Base-by-base conservation (phyloP, 2,113 vertebrate species). In the Nothoprocta perdicaria region DNA sequence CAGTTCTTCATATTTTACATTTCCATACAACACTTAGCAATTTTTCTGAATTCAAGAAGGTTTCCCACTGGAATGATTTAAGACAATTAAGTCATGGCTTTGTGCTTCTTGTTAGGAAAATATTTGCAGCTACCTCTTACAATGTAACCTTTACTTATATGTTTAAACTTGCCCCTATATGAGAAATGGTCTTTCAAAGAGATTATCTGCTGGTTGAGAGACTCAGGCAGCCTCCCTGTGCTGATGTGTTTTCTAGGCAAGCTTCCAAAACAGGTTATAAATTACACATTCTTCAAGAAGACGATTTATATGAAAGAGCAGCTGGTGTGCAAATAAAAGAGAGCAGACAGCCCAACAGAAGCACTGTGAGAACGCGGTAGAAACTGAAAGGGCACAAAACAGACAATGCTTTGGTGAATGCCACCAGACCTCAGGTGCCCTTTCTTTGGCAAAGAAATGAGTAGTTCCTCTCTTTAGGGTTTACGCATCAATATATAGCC, bases 221-320 rank as follows among this genome's bases (percentile, higher is more conserved):
- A 65, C 40, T 24, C 24, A 84, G 43, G 81, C 41, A 80, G 38
- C 19, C 19, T 73, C 35, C 65, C 14, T 3, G 12, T 69, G 33
- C 75, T 73, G 67, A 35, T 68, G 16, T 76, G 53, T 94, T 85
- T 88, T 72, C 35, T 61, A 15, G 72, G 67, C 24, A 82, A 46
- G 24, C 48, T 84, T 94, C 63, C 75, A 75, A 79, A 94, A 21
- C 14, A 68, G 38, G 29, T 87, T 85, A 85, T 80, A 79, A 87
- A 74, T 84, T 29, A 66, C 63, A 14, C 75, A 33, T 66, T 91
- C 71, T 68, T 80, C n/a, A 91, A 40, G 71, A 87, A 79, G n/a
- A 3, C 52, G 10, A 84, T 91, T 84, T 76, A 65, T 41, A 55
- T 68, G 48, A 89, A 93, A 18, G n/a, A 79, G 38, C 63, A 94